Conservation (phyloP, 2,888 invertebrate species). For the Melikaiella ostensackeni region DNA sequence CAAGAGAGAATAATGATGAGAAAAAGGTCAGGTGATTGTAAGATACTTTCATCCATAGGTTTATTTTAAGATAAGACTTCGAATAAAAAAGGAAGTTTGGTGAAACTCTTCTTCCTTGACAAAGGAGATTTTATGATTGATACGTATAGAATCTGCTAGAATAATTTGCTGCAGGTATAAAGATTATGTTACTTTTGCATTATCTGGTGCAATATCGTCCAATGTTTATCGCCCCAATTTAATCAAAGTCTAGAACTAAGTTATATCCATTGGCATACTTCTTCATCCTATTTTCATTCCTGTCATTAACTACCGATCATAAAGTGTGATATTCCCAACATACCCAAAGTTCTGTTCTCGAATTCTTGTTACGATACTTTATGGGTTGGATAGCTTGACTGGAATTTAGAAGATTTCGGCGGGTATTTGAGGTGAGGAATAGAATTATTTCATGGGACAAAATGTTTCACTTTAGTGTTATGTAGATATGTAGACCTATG, state of each 20-base stretch:
- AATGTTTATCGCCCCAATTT: not conserved
- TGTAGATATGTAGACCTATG: too few species aligned
- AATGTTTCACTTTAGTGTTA: conserved; percentile 2
- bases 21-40: conserved; percentile 37
- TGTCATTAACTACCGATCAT: not conserved
- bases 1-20: conserved; percentile 40
- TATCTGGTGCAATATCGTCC: not conserved
- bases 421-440: conserved; percentile 14
- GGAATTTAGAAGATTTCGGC: not conserved
- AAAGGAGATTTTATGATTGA: not conserved
- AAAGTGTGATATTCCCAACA: not conserved
- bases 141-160: not conserved
- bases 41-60: conserved; percentile 1
- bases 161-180: not conserved
- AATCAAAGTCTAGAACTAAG: not conserved
- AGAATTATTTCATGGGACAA: conserved; percentile 8
- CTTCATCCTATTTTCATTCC: not conserved
- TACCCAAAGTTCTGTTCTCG: not conserved
- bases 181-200: not conserved
- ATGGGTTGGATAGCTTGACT: not conserved
- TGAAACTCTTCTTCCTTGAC: not conserved
- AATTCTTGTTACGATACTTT: conserved; percentile 1
- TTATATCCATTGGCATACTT: not conserved
- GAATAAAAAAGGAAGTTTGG: not conserved
- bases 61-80: not conserved